phyloP scores from a whole-genome alignment of 2,888 invertebrate genomes.

The Drosophila histrio region DNA sequence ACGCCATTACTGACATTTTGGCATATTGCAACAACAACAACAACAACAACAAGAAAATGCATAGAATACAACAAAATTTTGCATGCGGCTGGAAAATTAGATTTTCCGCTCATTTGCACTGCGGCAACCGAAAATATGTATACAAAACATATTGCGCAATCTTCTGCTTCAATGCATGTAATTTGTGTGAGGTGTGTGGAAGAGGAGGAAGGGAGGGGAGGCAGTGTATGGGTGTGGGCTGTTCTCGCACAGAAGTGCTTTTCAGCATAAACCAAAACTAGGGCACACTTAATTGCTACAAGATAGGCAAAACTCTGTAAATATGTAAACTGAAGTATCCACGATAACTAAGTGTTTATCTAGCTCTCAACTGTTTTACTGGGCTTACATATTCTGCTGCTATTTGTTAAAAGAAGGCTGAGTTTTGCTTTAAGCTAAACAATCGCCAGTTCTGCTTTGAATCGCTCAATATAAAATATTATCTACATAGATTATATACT shows the following conservation, averaged over 20 bases:
- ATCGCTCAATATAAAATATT: no score
- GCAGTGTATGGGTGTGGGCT: conserved; percentile 29
- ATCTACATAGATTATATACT: no score
- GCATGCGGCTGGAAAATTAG: conserved; percentile 71
- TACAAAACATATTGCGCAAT: conserved; percentile 72
- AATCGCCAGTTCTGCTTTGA: background rate
- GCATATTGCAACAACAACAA: conserved; percentile 24
- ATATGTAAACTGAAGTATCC: conserved; percentile 25
- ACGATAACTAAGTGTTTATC: background rate
- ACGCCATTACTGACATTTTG: conserved; percentile 37
- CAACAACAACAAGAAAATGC: conserved; percentile 21
- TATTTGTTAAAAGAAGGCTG: background rate
- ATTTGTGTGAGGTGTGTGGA: conserved; percentile 18
- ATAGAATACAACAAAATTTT: conserved; percentile 35
- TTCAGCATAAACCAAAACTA: conserved; percentile 17
- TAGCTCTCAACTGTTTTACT: background rate
- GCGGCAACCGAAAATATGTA: conserved; percentile 28
- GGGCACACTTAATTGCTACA: conserved; percentile 45
- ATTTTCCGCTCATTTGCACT: conserved; percentile 76
- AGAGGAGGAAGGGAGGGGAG: background rate
- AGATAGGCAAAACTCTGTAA: conserved; percentile 30
- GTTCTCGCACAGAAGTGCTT: conserved; percentile 36
- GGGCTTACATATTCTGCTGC: background rate
- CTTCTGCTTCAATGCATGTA: conserved; percentile 70
- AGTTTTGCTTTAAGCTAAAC: background rate